phyloP scores from a whole-genome alignment of 2,888 invertebrate species.

The Odontothrips loti region DNA sequence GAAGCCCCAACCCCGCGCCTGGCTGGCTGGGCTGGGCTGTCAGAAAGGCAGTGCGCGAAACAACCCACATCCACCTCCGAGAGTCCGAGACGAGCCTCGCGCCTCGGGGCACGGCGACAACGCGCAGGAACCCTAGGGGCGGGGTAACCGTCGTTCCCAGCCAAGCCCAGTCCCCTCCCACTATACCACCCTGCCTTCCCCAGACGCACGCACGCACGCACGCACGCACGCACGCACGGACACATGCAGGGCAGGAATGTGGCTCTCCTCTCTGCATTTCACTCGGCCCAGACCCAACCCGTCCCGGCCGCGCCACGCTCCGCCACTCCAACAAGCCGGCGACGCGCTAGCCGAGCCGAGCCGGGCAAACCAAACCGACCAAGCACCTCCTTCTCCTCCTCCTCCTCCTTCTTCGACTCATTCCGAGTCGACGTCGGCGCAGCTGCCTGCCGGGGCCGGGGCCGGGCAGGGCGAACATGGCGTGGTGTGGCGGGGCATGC shows the following conservation, averaged over 20 bases:
- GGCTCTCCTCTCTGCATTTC: neutral
- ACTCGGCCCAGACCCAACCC: neutral
- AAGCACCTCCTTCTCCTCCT: neutral
- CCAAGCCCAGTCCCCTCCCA: no score
- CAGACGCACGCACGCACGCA: neutral
- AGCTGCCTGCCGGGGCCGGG: neutral
- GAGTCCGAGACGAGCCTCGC: no score
- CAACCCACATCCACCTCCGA: no score
- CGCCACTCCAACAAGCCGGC: neutral
- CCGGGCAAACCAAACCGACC: neutral
- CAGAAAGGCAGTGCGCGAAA: no score
- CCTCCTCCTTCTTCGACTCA: neutral
- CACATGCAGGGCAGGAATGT: neutral
- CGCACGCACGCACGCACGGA: neutral
- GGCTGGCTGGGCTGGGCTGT: no score
- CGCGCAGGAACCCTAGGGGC: no score
- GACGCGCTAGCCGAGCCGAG: neutral
- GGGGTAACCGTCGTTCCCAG: no score
- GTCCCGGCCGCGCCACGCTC: neutral
- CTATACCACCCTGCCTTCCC: no score
- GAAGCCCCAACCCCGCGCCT: no score
- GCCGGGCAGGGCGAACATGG: neutral
- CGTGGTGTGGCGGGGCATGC: neutral
- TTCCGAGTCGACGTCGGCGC: neutral
- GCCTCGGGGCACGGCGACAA: no score